Conservation (phyloP, 2,797 vertebrate genomes). For the Betta splendens region DNA sequence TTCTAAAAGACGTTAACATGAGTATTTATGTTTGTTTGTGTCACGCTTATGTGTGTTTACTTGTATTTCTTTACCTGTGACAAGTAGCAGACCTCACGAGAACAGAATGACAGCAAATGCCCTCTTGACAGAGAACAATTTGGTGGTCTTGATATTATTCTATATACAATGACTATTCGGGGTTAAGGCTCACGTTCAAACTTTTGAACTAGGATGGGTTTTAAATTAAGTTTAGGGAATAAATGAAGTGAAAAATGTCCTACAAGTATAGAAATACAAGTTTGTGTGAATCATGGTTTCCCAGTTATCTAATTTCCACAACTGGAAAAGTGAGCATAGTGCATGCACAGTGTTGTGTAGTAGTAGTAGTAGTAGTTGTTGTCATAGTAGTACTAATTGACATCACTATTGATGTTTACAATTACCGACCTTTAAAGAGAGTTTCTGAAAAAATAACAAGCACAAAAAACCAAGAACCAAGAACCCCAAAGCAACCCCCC, state of each 20-base stretch:
- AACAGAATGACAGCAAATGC: constrained; percentile 24
- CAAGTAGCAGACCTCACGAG: constrained; percentile 33
- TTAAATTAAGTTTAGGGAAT: constrained; percentile 39
- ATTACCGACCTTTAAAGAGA: constrained; percentile 73
- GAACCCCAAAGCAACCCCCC: constrained; percentile 21
- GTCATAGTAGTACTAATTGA: constrained; percentile 80
- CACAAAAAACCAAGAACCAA: constrained; percentile 42
- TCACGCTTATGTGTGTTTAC: constrained; percentile 13
- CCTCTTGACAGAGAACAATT: constrained; percentile 33
- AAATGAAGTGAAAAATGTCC: constrained; percentile 38
- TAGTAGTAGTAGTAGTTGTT: constrained; percentile 78
- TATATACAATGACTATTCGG: constrained; percentile 44
- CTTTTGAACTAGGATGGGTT: constrained; percentile 19
- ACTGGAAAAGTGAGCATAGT: constrained; percentile 91
- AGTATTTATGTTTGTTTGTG: constrained; percentile 42
- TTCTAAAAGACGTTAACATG: constrained; percentile 83
- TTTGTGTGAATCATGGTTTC: constrained; percentile 66
- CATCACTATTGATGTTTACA: constrained; percentile 79
- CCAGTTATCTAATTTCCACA: constrained; percentile 81
- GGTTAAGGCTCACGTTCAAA: constrained; percentile 61
- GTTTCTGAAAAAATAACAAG: constrained; percentile 58
- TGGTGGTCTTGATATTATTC: constrained; percentile 12
- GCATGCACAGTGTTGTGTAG: constrained; percentile 96
- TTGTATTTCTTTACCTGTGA: constrained; percentile 65
- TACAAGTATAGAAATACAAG: constrained; percentile 66